Conservation (phyloP, 2,888 invertebrate genomes). For the Drosophila villosipedis region DNA sequence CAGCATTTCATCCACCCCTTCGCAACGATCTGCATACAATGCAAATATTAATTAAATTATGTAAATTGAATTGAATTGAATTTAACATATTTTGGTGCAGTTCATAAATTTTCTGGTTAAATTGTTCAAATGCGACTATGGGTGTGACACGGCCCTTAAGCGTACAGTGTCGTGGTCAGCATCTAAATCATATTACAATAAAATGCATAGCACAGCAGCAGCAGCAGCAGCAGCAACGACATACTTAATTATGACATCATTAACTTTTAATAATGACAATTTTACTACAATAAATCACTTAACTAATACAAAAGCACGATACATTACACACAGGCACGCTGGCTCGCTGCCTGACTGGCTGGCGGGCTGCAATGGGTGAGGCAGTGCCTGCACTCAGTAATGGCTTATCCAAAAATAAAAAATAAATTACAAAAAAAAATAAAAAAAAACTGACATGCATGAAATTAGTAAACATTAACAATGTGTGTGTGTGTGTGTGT, state of each 20-base stretch:
- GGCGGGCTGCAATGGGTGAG: background rate
- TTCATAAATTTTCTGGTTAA: slow-evolving; percentile 67
- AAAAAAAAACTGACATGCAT: slow-evolving; percentile 49
- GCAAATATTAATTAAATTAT: slow-evolving; percentile 66
- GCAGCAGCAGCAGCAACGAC: slow-evolving; percentile 33
- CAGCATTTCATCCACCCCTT: background rate
- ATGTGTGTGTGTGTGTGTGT: slow-evolving; percentile 29
- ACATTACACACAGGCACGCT: slow-evolving; percentile 8
- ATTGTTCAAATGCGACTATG: slow-evolving; percentile 49
- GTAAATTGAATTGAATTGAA: slow-evolving; percentile 71
- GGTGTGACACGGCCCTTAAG: slow-evolving; percentile 17
- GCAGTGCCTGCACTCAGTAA: slow-evolving; percentile 17
- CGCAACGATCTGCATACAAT: slow-evolving; percentile 5
- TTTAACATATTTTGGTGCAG: slow-evolving; percentile 62
- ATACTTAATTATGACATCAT: slow-evolving; percentile 78
- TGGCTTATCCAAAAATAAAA: slow-evolving; percentile 10
- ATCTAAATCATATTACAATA: slow-evolving; percentile 78
- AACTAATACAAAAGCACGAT: slow-evolving; percentile 60
- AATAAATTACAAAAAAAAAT: background rate
- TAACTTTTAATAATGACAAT: slow-evolving; percentile 81
- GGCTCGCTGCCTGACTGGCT: background rate
- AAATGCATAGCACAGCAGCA: slow-evolving; percentile 61
- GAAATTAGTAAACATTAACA: slow-evolving; percentile 70
- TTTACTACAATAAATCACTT: slow-evolving; percentile 82
- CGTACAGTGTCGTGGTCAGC: slow-evolving; percentile 45